Evolutionary conservation across 2,113 vertebrate genomes (phyloP), one percentile per base, ranked within the genome.

Genomic region (Ceyx cyanopectus): DNA sequence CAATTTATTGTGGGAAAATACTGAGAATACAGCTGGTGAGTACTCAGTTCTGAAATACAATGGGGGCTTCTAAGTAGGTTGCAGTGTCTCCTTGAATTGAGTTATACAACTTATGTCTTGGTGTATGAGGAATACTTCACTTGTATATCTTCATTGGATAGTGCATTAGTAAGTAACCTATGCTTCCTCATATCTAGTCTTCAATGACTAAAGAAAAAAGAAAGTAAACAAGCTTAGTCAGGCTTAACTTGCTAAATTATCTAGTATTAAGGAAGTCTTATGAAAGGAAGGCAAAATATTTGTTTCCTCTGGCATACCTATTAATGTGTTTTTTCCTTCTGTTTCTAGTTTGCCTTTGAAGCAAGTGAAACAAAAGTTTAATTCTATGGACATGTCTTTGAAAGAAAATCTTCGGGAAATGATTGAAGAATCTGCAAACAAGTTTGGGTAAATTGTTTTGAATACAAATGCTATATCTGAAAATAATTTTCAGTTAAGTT

Each of bases 351-450:
- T 99, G 12, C 99, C 99, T 43, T 97, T 99, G 75, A 99, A 98
- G 92, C 99, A 99, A 97, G 99, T 99, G 72, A 98, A 98, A 63
- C 99, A 99, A 97, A 99, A 99, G 60, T 99, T 99, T 95, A 96
- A 98, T 83, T 99, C 98, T 45, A 99, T 99, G 99, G 99, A 99
- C 68, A 95, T 99, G 37, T 97, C 98, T 2, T 97, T 99, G 95
- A 99, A 99, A 97, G 99, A 99, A 96, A 99, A 99, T 93, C 97
- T 99, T 43, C 97, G 96, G 65, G 99, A 99, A 34, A 98, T 99
- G 95, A 99, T 99, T 48, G 99, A 99, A 82, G 99, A 99, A 94
- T 99, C 99, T 40, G 99, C 99, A 26, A 99, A 97, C 93, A 99
- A 99, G 95, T 99, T 99, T 93, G 99, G 99, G 99, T 99, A 98